Conservation (phyloP, 2,797 vertebrate genomes). For the Syngnathus acus region DNA sequence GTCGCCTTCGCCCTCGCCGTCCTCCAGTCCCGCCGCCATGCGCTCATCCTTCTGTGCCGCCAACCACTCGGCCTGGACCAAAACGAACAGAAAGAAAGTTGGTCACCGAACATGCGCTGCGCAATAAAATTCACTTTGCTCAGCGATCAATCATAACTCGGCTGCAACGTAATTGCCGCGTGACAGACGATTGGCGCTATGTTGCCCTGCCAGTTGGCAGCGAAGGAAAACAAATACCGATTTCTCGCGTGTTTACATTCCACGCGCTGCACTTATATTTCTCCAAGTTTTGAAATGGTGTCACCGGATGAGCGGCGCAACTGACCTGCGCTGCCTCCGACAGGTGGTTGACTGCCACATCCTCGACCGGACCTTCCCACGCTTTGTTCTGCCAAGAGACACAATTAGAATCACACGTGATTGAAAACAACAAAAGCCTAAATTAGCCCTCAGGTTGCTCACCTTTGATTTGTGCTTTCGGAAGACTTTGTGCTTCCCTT, state of each 20-base stretch:
- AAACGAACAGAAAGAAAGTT: neutral
- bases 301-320: neutral
- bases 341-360: constrained; percentile 37
- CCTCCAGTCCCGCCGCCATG: constrained; percentile 8
- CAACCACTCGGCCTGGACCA: constrained; percentile 60
- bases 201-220: constrained; percentile 25
- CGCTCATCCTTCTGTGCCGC: constrained; percentile 60
- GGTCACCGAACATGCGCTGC: neutral
- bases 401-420: neutral
- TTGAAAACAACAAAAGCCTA: neutral
- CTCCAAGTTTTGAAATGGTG: neutral
- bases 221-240: constrained; percentile 22
- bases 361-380: constrained; percentile 36
- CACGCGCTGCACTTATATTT: neutral
- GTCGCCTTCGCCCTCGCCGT: constrained; percentile 34
- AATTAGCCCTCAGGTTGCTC: neutral
- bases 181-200: neutral
- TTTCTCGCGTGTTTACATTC: neutral
- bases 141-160: no score
- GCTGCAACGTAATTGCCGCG: no score
- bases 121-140: neutral
- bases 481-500: constrained; percentile 34
- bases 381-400: constrained; percentile 34
- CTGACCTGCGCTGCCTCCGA: constrained; percentile 67
- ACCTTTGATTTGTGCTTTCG: constrained; percentile 42